Percentiles rank a stretch among this genome's conserved stretches.
These are phyloP conservation scores for Hyppa rectilinea DNA, from an alignment of 2,888 invertebrate species.

Conservation along the genomic window DNA sequence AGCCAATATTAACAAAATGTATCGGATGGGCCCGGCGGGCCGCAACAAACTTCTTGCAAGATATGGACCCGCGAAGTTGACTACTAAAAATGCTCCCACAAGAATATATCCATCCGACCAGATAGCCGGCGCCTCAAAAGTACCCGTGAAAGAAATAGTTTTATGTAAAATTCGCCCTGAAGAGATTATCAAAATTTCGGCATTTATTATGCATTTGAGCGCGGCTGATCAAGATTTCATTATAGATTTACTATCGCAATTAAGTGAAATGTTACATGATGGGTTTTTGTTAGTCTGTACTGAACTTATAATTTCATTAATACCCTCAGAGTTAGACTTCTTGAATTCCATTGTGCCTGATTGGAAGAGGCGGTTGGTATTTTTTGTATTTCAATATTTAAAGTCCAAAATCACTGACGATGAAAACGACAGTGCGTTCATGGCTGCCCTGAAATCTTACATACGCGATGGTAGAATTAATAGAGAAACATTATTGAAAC, in stretches of 20 bases:
- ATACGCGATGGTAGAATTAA: slow-evolving; percentile 55
- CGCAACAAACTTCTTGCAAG: slow-evolving; percentile 65
- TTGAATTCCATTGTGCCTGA: slow-evolving; percentile 29
- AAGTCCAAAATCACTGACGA: slow-evolving; percentile 43
- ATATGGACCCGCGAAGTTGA: slow-evolving; percentile 67
- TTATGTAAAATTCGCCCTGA: slow-evolving; percentile 44
- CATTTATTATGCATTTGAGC: slow-evolving; percentile 46
- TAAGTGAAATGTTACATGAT: slow-evolving; percentile 45
- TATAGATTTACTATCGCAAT: slow-evolving; percentile 32
- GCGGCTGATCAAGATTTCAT: slow-evolving; percentile 46
- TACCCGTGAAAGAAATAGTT: slow-evolving; percentile 26
- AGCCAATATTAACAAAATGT: slow-evolving; percentile 59
- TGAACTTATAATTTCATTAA: slow-evolving; percentile 38
- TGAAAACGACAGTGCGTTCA: slow-evolving; percentile 34
- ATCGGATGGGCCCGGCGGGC: slow-evolving; percentile 61
- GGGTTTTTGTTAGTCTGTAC: slow-evolving; percentile 49
- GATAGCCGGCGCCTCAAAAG: slow-evolving; percentile 33
- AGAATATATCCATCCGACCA: slow-evolving; percentile 57
- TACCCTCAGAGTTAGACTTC: slow-evolving; percentile 34
- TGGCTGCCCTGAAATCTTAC: slow-evolving; percentile 40
- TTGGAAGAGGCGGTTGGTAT: slow-evolving; percentile 47
- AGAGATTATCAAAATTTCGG: slow-evolving; percentile 50
- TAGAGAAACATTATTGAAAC: slow-evolving; percentile 28
- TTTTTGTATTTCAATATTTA: slow-evolving; percentile 40
- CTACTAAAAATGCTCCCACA: slow-evolving; percentile 67